phyloP scores from a whole-genome alignment of 2,113 vertebrate genomes.

The Trinectes maculatus region DNA sequence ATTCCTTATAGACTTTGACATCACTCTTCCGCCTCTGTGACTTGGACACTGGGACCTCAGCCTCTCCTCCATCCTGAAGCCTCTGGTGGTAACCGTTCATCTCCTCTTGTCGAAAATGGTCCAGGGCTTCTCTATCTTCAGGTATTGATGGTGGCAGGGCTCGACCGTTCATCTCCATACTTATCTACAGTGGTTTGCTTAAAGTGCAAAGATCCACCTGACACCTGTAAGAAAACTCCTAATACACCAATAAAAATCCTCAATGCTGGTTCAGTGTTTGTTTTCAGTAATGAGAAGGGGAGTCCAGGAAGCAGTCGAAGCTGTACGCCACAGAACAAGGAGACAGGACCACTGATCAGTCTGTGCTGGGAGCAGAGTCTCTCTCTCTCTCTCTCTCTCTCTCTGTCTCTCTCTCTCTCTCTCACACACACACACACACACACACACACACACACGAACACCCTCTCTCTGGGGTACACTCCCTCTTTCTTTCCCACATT shows the following conservation, averaged over 20 bases:
- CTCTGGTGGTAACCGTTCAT: slow-evolving; percentile 72
- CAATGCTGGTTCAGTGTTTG: slow-evolving; percentile 1
- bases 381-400: slow-evolving; percentile 48
- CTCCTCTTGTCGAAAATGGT: slow-evolving; percentile 43
- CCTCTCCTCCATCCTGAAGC: slow-evolving; percentile 70
- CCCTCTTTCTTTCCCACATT: slow-evolving; percentile 59
- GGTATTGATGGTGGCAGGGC: slow-evolving; percentile 81
- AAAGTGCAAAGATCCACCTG: neutral
- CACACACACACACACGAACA: slow-evolving; percentile 38
- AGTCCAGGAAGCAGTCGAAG: slow-evolving; percentile 25
- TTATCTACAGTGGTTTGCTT: neutral
- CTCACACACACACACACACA: slow-evolving; percentile 36
- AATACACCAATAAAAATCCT: slow-evolving; percentile 1
- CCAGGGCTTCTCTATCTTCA: slow-evolving; percentile 84
- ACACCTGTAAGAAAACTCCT: neutral
- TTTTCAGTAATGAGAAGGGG: slow-evolving; percentile 16
- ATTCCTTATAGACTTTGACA: slow-evolving; percentile 96
- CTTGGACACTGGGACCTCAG: slow-evolving; percentile 89
- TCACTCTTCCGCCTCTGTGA: slow-evolving; percentile 93
- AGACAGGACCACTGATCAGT: slow-evolving; percentile 52
- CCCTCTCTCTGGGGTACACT: slow-evolving; percentile 36
- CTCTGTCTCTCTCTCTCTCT: slow-evolving; percentile 20
- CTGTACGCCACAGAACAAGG: slow-evolving; percentile 40
- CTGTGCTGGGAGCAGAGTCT: slow-evolving; percentile 46
- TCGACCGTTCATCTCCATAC: slow-evolving; percentile 82